These are phyloP conservation scores for Leptinotarsa texana DNA, from an alignment of 1,140 invertebrate species.

Conservation along the genomic window DNA sequence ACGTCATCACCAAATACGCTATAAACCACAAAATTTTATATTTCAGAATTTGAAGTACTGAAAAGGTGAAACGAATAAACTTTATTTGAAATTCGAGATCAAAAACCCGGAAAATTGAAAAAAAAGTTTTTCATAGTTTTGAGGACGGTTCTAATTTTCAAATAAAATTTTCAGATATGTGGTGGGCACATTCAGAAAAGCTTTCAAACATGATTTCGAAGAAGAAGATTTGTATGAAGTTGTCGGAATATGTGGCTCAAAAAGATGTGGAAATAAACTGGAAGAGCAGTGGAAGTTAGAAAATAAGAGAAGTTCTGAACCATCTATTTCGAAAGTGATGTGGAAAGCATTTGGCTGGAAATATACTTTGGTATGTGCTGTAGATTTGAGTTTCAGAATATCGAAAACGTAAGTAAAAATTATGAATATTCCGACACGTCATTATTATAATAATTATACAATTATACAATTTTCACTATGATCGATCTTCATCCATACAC, in stretches of 20 bases:
- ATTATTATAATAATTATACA: too few species aligned
- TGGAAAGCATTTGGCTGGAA: constrained; percentile 20
- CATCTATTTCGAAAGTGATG: background rate
- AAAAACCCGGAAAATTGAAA: too few species aligned
- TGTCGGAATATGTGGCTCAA: constrained; percentile 34
- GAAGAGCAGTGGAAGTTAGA: constrained; percentile 38
- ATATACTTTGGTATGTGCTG: background rate
- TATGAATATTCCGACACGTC: too few species aligned
- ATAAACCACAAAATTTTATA: too few species aligned
- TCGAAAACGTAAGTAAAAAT: background rate
- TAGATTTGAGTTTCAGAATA: background rate
- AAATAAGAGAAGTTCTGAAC: constrained; percentile 15
- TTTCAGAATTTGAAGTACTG: too few species aligned
- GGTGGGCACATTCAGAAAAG: constrained; percentile 34
- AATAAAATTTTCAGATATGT: constrained; percentile 35
- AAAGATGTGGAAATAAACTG: constrained; percentile 38
- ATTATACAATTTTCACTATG: too few species aligned
- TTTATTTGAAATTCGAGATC: too few species aligned
- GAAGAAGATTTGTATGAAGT: constrained; percentile 42
- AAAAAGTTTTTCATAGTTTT: too few species aligned
- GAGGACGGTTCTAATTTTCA: too few species aligned
- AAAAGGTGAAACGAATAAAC: too few species aligned
- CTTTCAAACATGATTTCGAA: constrained; percentile 32
- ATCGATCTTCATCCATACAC: too few species aligned
- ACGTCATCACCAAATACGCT: too few species aligned